Conservation (phyloP, 1,140 invertebrate species). For the Pseudomyrmex pallidus region DNA sequence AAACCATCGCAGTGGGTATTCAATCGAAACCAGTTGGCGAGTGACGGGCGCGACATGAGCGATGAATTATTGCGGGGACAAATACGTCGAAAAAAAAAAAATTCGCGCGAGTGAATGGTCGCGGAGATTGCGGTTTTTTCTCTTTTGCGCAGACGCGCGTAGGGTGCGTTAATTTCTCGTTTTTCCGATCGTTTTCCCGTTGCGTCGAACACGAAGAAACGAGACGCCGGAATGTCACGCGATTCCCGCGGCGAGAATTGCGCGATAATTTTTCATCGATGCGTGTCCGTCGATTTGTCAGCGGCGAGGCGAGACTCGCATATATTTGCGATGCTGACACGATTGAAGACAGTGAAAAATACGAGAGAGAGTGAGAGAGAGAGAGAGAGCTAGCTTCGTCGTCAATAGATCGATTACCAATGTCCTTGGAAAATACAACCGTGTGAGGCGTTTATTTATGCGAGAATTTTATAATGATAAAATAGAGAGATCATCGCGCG, state of each 20-base stretch:
- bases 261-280: slow-evolving; percentile 23
- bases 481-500: neutral
- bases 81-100: slow-evolving; percentile 41
- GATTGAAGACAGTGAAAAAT: neutral
- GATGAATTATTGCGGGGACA: slow-evolving; percentile 62
- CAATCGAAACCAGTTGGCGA: slow-evolving; percentile 64
- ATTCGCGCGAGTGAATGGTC: slow-evolving; percentile 42
- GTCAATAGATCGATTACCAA: slow-evolving; percentile 23
- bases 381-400: neutral
- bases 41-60: slow-evolving; percentile 59
- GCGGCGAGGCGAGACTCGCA: neutral
- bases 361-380: neutral
- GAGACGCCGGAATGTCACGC: slow-evolving; percentile 31
- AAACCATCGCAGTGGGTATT: slow-evolving; percentile 45
- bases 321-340: neutral
- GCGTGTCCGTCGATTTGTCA: slow-evolving; percentile 21
- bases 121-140: slow-evolving; percentile 48
- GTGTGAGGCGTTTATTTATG: neutral
- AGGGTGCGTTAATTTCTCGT: slow-evolving; percentile 13
- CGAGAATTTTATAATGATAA: neutral
- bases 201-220: neutral
- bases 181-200: slow-evolving; percentile 3
- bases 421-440: neutral
- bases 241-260: slow-evolving; percentile 21
- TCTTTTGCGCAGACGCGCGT: slow-evolving; percentile 39